A percentile compares a stretch with the other conserved stretches of the same genome.
Conservation (phyloP, 2,113 vertebrate genomes). For the Zosterops lateralis region DNA sequence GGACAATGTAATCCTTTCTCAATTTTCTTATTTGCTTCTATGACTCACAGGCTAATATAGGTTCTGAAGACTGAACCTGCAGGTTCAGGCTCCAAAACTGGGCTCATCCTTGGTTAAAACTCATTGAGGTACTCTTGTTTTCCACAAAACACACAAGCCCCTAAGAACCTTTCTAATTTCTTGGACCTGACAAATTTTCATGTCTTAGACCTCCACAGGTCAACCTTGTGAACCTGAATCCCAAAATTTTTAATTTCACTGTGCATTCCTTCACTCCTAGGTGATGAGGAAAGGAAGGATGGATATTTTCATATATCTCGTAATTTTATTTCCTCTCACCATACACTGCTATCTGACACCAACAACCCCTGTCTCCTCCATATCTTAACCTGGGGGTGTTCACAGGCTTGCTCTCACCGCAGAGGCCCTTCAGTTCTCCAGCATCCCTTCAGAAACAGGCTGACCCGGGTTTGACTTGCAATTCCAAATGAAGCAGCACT, state of each 20-base stretch:
- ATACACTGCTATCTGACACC: background rate
- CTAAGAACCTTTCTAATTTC: background rate
- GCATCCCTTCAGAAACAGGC: background rate
- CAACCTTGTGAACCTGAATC: background rate
- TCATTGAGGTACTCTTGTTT: background rate
- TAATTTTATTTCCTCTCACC: background rate
- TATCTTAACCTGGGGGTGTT: background rate
- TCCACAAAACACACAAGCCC: background rate
- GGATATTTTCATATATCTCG: background rate
- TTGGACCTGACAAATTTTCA: background rate
- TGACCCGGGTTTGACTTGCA: fast-evolving
- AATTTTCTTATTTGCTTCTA: background rate
- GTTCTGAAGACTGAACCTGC: background rate
- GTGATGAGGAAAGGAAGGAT: background rate
- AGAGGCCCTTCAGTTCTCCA: background rate
- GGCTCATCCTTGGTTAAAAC: background rate
- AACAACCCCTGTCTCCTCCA: background rate
- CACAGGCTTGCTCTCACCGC: background rate
- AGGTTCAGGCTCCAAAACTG: background rate
- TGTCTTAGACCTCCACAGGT: background rate
- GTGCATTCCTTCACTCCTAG: background rate
- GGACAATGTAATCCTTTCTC: background rate
- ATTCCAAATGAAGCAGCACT: background rate
- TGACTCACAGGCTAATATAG: background rate
- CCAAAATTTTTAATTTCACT: background rate